These are phyloP conservation scores for Nyctibius grandis DNA, from an alignment of 2,797 vertebrate species.

Conservation along the genomic window DNA sequence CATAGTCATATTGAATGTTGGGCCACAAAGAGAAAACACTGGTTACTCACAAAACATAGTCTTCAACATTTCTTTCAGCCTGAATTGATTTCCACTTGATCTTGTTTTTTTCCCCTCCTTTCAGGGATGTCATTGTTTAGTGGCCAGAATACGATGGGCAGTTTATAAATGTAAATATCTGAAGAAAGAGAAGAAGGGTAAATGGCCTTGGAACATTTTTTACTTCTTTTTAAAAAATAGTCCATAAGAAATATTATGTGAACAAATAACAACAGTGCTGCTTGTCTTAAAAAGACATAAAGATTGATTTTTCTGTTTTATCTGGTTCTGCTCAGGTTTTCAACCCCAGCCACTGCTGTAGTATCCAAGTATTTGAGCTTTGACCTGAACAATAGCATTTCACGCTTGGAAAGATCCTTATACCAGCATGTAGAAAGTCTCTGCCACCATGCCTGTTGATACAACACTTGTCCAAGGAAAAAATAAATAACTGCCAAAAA, in stretches of 20 bases:
- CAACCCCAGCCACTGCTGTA: background rate
- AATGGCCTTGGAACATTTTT: background rate
- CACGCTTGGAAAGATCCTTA: background rate
- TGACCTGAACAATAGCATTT: constrained; percentile 6
- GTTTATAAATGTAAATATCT: background rate
- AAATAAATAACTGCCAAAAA: background rate
- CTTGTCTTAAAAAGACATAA: background rate
- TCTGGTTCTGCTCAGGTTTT: background rate
- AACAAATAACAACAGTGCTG: background rate
- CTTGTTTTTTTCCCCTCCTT: background rate
- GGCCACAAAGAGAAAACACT: background rate
- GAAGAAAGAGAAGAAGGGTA: background rate
- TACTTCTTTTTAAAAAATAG: background rate
- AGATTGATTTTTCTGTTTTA: constrained; percentile 24
- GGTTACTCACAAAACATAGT: background rate
- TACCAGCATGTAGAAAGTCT: background rate
- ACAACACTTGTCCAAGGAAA: background rate
- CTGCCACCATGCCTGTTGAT: background rate
- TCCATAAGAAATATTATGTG: background rate
- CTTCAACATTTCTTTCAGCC: background rate
- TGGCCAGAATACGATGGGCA: background rate
- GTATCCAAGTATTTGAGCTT: background rate
- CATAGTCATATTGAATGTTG: background rate
- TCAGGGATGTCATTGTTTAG: background rate
- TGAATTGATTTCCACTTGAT: constrained; percentile 28